Evolutionary conservation across 2,888 invertebrate genomes (phyloP).

Genomic region (Oegoconia quadripuncta): DNA sequence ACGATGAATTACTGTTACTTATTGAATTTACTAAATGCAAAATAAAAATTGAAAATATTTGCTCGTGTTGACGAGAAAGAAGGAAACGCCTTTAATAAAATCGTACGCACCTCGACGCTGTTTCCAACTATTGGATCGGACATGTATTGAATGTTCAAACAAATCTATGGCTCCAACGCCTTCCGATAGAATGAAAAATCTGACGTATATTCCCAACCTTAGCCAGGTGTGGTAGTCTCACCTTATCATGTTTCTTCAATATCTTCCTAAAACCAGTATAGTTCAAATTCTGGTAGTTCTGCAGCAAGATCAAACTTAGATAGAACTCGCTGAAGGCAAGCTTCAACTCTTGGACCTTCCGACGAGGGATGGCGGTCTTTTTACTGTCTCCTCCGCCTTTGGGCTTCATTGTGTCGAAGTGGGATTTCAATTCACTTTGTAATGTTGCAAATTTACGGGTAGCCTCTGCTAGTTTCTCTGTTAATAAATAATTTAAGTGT

Average conservation of each 20-base stretch:
- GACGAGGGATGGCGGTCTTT: slow-evolving; percentile 81
- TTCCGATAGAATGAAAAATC: too few relatives aligned
- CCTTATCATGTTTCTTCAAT: slow-evolving; percentile 99
- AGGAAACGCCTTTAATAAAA: too few relatives aligned
- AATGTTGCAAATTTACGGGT: slow-evolving; percentile 95
- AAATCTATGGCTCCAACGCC: too few relatives aligned
- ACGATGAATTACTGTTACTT: too few relatives aligned
- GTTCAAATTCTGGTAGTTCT: slow-evolving; percentile 99
- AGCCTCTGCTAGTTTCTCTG: slow-evolving; percentile 98
- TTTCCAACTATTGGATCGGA: too few relatives aligned
- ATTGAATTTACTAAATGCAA: too few relatives aligned
- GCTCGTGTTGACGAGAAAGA: too few relatives aligned
- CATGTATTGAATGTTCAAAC: too few relatives aligned
- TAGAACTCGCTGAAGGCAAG: slow-evolving; percentile 99
- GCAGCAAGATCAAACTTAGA: slow-evolving; percentile 95
- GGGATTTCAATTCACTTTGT: slow-evolving; percentile 89
- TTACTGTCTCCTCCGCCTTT: slow-evolving; percentile 62
- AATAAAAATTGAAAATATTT: too few relatives aligned
- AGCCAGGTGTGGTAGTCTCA: too few relatives aligned
- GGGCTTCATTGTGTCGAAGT: slow-evolving; percentile 77
- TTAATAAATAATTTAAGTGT: slow-evolving; percentile 18
- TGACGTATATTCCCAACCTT: too few relatives aligned
- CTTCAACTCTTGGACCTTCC: slow-evolving; percentile 95
- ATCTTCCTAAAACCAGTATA: slow-evolving; percentile 99
- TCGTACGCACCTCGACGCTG: too few relatives aligned